Percentiles rank a stretch among this genome's conserved stretches.
These are phyloP conservation scores for Brachionus asplanchnoidis DNA, from an alignment of 1,140 invertebrate genomes.

Conservation along the genomic window DNA sequence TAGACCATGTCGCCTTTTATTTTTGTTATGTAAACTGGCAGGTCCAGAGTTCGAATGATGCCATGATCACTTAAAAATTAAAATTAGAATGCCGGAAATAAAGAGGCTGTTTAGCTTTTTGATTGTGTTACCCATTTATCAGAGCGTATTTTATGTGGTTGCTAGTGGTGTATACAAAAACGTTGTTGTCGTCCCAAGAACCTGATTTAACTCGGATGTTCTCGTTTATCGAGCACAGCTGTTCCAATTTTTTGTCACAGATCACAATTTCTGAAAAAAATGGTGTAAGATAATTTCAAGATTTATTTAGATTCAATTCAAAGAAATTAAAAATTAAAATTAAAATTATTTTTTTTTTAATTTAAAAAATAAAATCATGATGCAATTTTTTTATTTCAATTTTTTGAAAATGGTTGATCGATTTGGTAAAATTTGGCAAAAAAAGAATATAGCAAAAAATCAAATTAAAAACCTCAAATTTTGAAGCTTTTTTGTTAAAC, in stretches of 20 bases:
- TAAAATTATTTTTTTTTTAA: too few relatives aligned
- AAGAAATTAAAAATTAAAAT: too few relatives aligned
- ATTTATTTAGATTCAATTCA: neutral
- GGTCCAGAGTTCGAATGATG: constrained; percentile 91
- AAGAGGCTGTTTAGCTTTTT: too few relatives aligned
- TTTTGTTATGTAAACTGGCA: constrained; percentile 91
- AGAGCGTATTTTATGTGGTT: constrained; percentile 96
- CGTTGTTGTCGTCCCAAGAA: constrained; percentile 92
- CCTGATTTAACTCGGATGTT: constrained; percentile 93
- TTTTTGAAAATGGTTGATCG: too few relatives aligned
- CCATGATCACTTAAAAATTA: constrained; percentile 73
- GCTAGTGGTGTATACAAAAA: constrained; percentile 96
- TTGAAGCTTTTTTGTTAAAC: too few relatives aligned
- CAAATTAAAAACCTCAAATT: too few relatives aligned
- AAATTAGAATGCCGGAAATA: neutral
- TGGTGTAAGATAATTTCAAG: neutral
- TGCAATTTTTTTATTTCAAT: too few relatives aligned
- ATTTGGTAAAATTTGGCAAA: too few relatives aligned
- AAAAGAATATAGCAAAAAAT: too few relatives aligned
- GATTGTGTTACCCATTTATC: constrained; percentile 69
- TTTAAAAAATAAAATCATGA: too few relatives aligned
- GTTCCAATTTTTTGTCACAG: constrained; percentile 81
- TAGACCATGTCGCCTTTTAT: constrained; percentile 70
- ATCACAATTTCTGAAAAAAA: constrained; percentile 64
- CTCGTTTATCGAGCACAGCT: constrained; percentile 85